Conservation (phyloP, 1,140 invertebrate genomes). For the Lordiphosa stackelbergi region DNA sequence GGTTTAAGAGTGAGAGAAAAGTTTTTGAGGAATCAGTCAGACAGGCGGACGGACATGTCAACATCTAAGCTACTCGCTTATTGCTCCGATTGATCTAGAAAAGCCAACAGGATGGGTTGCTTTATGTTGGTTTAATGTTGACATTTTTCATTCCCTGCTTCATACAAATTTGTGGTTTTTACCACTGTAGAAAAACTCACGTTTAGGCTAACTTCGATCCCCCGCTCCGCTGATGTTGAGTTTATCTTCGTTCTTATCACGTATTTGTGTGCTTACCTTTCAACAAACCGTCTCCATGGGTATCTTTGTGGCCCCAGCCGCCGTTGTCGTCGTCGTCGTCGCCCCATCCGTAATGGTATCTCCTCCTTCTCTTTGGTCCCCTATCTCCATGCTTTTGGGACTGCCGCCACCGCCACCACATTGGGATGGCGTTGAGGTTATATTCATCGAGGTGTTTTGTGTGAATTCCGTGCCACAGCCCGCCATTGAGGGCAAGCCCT, state of each 20-base stretch:
- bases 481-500: conserved; percentile 86
- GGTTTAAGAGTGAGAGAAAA: no score
- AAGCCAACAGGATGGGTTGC: no score
- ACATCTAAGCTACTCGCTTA: no score
- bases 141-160: no score
- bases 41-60: no score
- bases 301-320: conserved; percentile 53
- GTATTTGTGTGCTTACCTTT: conserved; percentile 27
- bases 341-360: conserved; percentile 9
- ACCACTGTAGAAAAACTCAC: no score
- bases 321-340: conserved; percentile 1
- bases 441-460: conserved; percentile 84
- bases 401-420: neutral
- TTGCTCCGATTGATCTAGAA: no score
- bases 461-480: conserved; percentile 80
- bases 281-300: conserved; percentile 80
- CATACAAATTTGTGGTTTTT: no score
- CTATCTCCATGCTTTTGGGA: conserved; percentile 18
- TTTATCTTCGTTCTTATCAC: conserved; percentile 10
- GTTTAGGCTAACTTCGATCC: no score
- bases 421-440: conserved; percentile 46
- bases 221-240: no score
- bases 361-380: conserved; percentile 2
- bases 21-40: no score
- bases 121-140: no score